Evolutionary conservation across 2,113 vertebrate species (phyloP).

Genomic region (Mastomys natalensis): DNA sequence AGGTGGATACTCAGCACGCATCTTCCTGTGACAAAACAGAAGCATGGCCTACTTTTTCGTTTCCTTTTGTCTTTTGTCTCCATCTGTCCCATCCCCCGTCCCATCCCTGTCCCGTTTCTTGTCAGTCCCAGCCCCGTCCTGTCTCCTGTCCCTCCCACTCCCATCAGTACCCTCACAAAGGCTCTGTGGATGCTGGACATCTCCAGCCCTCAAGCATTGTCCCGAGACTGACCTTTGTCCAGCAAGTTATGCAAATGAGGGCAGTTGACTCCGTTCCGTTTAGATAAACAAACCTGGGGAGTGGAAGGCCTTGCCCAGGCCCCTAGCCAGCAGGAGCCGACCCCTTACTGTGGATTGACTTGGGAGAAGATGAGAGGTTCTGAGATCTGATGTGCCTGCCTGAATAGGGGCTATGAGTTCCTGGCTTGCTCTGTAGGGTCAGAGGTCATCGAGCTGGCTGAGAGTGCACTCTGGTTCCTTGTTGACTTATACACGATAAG

Average conservation of each 20-base stretch:
- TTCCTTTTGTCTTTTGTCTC: not conserved
- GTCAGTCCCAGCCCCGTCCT: not conserved
- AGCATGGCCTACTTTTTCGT: not conserved
- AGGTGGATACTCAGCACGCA: not conserved
- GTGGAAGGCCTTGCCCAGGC: not conserved
- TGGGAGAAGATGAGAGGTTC: not conserved
- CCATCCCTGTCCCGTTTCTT: too few species aligned
- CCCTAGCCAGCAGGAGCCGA: not conserved
- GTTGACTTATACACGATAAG: not conserved
- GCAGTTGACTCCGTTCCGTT: not conserved
- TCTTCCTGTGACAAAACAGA: not conserved
- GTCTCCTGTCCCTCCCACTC: too few species aligned
- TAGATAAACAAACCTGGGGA: not conserved
- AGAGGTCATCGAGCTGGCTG: not conserved
- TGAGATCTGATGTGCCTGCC: not conserved
- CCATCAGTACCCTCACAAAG: not conserved
- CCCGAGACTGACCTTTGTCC: not conserved
- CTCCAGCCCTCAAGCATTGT: not conserved
- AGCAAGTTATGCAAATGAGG: not conserved
- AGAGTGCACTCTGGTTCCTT: not conserved
- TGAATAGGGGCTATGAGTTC: not conserved
- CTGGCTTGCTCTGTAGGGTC: not conserved
- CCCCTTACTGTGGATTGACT: not conserved
- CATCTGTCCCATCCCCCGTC: not conserved
- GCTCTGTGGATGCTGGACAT: too few species aligned